Conservation (phyloP, 2,113 vertebrate genomes). For the Rhabdornis inornatus region DNA sequence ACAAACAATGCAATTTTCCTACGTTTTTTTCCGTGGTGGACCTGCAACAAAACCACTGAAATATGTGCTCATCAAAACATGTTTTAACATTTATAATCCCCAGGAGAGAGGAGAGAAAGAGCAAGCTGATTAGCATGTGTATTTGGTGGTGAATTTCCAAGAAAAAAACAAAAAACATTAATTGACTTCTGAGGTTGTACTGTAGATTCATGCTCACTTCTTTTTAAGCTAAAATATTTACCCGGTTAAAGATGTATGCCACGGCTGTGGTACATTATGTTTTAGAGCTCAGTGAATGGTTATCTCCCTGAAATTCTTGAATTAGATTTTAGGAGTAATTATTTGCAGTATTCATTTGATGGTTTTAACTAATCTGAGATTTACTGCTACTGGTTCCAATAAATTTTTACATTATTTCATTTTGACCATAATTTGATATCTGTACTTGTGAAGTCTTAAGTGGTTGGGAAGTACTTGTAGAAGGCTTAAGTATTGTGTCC, state of each 20-base stretch:
- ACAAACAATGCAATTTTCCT: not conserved
- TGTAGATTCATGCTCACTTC: not conserved
- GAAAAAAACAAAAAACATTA: not conserved
- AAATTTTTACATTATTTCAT: not conserved
- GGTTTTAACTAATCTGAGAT: not conserved
- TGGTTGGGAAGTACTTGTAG: not conserved
- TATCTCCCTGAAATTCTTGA: not conserved
- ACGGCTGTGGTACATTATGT: fast-evolving
- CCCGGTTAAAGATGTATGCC: not conserved
- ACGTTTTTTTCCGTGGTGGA: not conserved
- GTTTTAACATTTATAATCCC: not conserved
- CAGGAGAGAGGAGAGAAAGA: not conserved
- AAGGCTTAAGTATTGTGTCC: not conserved
- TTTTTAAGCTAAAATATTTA: constrained; percentile 12
- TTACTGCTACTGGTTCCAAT: not conserved
- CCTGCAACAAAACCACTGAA: not conserved
- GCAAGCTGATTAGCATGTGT: not conserved
- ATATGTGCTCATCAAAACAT: not conserved
- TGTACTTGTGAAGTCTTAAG: not conserved
- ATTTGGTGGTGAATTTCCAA: not conserved
- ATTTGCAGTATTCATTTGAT: not conserved
- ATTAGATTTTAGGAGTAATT: not conserved
- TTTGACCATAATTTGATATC: not conserved
- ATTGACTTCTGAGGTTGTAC: not conserved
- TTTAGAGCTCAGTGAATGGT: not conserved